Evolutionary conservation across 1,140 invertebrate genomes (phyloP).

Genomic region (Condylostylus longicornis): DNA sequence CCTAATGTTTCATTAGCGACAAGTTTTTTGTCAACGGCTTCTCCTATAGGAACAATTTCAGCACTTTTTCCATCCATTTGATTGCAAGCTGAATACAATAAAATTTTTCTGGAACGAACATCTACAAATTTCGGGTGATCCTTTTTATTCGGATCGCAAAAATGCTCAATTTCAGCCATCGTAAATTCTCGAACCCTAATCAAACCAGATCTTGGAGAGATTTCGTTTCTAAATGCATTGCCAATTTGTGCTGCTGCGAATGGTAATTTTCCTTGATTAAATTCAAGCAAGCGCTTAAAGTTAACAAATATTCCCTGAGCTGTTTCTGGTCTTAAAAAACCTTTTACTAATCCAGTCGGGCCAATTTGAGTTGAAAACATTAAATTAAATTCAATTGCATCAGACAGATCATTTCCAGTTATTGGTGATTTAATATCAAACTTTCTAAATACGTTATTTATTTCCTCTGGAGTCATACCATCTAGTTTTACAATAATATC

Average conservation of each 20-base stretch:
- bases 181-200: conserved; percentile 96
- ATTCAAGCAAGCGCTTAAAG: conserved; percentile 91
- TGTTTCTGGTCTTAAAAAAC: conserved; percentile 90
- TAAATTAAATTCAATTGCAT: conserved; percentile 94
- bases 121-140: conserved; percentile 79
- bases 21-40: conserved; percentile 53
- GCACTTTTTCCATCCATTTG: conserved; percentile 87
- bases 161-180: conserved; percentile 99
- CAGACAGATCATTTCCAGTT: conserved; percentile 84
- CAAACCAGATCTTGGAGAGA: conserved; percentile 92
- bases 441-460: conserved; percentile 66
- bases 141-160: conserved; percentile 85
- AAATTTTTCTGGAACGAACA: conserved; percentile 56
- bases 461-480: conserved; percentile 77
- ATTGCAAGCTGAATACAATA: conserved; percentile 86
- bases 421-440: conserved; percentile 90
- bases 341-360: conserved; percentile 84
- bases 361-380: conserved; percentile 98
- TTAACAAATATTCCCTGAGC: conserved; percentile 97
- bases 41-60: conserved; percentile 51
- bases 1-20: conserved; percentile 95
- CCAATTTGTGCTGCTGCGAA: conserved; percentile 95
- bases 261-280: conserved; percentile 91
- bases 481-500: conserved; percentile 75
- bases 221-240: conserved; percentile 97